These are phyloP conservation scores for Conchocele bisecta DNA, from an alignment of 2,888 invertebrate species.

Conservation along the genomic window DNA sequence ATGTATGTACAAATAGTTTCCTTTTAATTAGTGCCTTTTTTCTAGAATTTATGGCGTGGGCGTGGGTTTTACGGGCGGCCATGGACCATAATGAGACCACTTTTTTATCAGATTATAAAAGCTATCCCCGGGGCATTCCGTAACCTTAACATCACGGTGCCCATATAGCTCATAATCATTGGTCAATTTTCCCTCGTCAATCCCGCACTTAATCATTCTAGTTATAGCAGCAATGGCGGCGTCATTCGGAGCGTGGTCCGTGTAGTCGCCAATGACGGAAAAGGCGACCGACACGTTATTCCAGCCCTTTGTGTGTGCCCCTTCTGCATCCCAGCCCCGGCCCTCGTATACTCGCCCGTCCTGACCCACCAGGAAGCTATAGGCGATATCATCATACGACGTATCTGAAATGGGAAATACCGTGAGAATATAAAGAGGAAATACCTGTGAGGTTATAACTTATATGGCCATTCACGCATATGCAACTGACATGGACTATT, in stretches of 20 bases:
- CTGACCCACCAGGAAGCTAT: conserved; percentile 90
- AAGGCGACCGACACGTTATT: conserved; percentile 83
- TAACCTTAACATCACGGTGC: conserved; percentile 62
- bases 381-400: conserved; percentile 69
- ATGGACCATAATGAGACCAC: conserved; percentile 51
- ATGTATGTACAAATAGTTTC: too few species aligned
- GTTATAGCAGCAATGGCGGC: conserved; percentile 63
- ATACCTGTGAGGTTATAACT: too few species aligned
- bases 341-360: conserved; percentile 90
- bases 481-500: too few species aligned
- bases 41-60: too few species aligned
- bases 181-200: conserved; percentile 55
- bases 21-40: too few species aligned
- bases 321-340: conserved; percentile 89
- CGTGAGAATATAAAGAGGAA: too few species aligned
- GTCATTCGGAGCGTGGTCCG: conserved; percentile 58
- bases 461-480: too few species aligned
- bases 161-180: conserved; percentile 61
- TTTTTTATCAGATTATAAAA: conserved; percentile 59
- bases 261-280: conserved; percentile 70
- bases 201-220: conserved; percentile 66
- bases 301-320: conserved; percentile 88
- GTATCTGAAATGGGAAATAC: too few species aligned
- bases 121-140: conserved; percentile 60
- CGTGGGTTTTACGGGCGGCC: neutral